These are phyloP conservation scores for Eulemur albifrons DNA, from an alignment of 2,797 vertebrate genomes.

Conservation along the genomic window DNA sequence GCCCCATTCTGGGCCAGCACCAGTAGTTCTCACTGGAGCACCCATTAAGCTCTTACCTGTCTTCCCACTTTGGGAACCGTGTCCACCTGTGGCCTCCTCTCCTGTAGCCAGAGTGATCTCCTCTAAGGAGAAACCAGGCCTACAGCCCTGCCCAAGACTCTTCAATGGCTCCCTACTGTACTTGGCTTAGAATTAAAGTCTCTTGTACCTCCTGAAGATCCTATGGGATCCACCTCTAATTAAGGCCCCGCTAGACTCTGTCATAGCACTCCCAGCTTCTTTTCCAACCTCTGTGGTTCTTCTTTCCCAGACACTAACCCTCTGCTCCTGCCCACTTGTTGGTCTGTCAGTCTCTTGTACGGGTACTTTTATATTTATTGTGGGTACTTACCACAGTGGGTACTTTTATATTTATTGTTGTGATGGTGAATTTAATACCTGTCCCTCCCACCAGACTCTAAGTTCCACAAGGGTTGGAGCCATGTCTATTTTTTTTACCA, in stretches of 20 bases:
- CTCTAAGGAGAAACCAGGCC: background rate
- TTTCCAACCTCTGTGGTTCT: background rate
- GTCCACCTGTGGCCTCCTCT: background rate
- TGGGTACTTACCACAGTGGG: too few relatives aligned
- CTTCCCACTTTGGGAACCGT: background rate
- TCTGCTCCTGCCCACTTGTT: background rate
- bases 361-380: background rate
- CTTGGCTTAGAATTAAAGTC: background rate
- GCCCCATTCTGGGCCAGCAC: too few relatives aligned
- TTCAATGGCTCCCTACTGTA: background rate
- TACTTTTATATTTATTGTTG: background rate
- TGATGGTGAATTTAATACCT: background rate
- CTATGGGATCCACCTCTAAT: too few relatives aligned
- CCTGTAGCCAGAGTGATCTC: background rate
- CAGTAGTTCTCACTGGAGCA: background rate
- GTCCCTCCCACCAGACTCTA: background rate
- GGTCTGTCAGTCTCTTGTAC: background rate
- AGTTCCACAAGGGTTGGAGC: background rate
- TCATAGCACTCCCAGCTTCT: too few relatives aligned
- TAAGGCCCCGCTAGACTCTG: too few relatives aligned
- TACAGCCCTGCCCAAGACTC: background rate
- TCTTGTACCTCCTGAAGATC: background rate
- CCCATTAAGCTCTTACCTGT: background rate
- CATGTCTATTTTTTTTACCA: background rate
- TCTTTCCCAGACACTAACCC: background rate